Conservation (phyloP, 2,888 invertebrate genomes). For the Mythimna pallens region DNA sequence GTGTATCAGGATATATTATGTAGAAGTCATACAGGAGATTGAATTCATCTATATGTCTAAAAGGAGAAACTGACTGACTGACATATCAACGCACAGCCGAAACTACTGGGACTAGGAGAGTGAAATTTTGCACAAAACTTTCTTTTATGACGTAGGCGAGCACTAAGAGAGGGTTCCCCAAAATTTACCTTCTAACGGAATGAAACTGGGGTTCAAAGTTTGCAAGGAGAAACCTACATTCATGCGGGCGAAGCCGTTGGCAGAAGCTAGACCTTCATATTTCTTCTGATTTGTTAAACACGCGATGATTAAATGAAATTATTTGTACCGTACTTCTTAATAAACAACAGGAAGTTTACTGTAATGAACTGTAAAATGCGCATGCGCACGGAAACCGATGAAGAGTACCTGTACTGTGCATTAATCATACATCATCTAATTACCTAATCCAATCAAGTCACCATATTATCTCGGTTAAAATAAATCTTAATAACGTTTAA, state of each 20-base stretch:
- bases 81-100: too few relatives aligned
- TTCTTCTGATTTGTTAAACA: constrained; percentile 1
- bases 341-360: constrained; percentile 30
- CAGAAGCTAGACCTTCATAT: too few relatives aligned
- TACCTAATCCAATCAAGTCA: constrained; percentile 10
- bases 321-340: constrained; percentile 7
- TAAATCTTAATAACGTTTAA: constrained; percentile 14
- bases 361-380: constrained; percentile 18
- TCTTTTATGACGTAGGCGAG: too few relatives aligned
- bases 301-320: not conserved
- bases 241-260: too few relatives aligned
- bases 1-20: not conserved
- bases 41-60: not conserved
- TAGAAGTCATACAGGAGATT: not conserved
- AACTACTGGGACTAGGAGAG: too few relatives aligned
- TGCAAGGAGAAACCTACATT: too few relatives aligned
- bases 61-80: too few relatives aligned
- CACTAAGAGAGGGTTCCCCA: too few relatives aligned
- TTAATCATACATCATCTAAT: not conserved
- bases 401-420: not conserved
- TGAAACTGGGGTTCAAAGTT: too few relatives aligned
- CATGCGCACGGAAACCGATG: constrained; percentile 3
- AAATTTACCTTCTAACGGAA: too few relatives aligned
- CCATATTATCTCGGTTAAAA: not conserved
- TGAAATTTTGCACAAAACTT: too few relatives aligned